A percentile compares a stretch with the other conserved stretches of the same genome.
Evolutionary conservation across 2,888 invertebrate species (phyloP).

Genomic region (Periphyllus acericola): DNA sequence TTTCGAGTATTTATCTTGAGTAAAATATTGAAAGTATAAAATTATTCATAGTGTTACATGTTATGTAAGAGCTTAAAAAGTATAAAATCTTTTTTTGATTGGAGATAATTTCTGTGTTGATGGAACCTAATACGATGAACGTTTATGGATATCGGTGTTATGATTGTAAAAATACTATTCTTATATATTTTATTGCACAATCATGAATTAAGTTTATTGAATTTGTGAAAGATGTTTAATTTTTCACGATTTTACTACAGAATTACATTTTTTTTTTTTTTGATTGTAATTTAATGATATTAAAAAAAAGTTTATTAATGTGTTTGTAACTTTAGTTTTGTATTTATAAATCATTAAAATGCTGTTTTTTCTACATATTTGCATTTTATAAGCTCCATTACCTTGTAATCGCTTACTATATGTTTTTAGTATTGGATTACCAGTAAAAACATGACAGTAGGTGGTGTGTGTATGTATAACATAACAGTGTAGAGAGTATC

Average conservation of each 20-base stretch:
- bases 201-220: too few relatives aligned
- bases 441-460: background rate
- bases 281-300: background rate
- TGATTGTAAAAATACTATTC: too few relatives aligned
- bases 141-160: too few relatives aligned
- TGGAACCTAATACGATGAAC: too few relatives aligned
- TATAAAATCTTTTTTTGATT: background rate
- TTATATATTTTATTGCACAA: too few relatives aligned
- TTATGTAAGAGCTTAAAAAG: background rate
- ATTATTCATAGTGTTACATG: background rate
- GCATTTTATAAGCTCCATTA: conserved; percentile 27
- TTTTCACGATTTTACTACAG: too few relatives aligned
- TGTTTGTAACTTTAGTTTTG: background rate
- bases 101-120: background rate
- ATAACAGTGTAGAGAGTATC: background rate
- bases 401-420: background rate
- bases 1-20: background rate
- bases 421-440: conserved; percentile 19
- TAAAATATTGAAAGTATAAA: background rate
- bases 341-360: background rate
- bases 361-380: background rate
- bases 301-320: background rate
- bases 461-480: too few relatives aligned
- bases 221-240: too few relatives aligned
- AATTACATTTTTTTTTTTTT: too few relatives aligned